These are phyloP conservation scores for Thera obeliscata DNA, from an alignment of 2,888 invertebrate genomes.

Conservation along the genomic window DNA sequence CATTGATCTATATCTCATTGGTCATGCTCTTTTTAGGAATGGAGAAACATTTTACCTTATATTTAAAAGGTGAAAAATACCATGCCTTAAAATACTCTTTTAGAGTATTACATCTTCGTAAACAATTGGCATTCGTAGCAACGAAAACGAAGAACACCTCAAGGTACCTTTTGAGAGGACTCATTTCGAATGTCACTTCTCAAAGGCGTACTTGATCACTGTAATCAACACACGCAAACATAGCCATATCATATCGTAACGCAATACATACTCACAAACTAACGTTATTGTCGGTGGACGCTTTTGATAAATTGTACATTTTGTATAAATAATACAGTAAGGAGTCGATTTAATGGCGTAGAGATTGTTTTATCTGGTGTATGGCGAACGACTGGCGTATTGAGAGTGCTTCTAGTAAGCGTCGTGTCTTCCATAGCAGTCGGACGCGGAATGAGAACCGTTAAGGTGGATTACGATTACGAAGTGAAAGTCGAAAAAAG, in stretches of 20 bases:
- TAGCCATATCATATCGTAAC: constrained; percentile 59
- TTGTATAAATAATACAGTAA: constrained; percentile 81
- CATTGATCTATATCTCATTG: background rate
- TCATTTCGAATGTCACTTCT: constrained; percentile 7
- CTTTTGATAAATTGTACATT: constrained; percentile 82
- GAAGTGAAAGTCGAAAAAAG: constrained; percentile 12
- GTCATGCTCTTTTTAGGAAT: background rate
- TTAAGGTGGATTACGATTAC: constrained; percentile 34
- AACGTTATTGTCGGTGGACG: constrained; percentile 58
- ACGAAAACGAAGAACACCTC: background rate
- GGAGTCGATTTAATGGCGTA: constrained; percentile 77
- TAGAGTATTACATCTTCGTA: background rate
- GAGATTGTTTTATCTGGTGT: constrained; percentile 66
- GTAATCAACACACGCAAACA: constrained; percentile 53
- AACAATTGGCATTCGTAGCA: background rate
- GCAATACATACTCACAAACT: constrained; percentile 58
- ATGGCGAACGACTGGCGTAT: constrained; percentile 80
- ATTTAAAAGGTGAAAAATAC: background rate
- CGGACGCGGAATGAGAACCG: constrained; percentile 66
- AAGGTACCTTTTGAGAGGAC: background rate
- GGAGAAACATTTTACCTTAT: background rate
- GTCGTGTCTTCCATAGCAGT: constrained; percentile 84
- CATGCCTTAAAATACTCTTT: background rate
- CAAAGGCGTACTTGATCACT: constrained; percentile 48
- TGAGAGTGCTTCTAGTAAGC: constrained; percentile 82